Base-by-base conservation (phyloP, 2,888 invertebrate genomes). In the Phlogophora meticulosa region DNA sequence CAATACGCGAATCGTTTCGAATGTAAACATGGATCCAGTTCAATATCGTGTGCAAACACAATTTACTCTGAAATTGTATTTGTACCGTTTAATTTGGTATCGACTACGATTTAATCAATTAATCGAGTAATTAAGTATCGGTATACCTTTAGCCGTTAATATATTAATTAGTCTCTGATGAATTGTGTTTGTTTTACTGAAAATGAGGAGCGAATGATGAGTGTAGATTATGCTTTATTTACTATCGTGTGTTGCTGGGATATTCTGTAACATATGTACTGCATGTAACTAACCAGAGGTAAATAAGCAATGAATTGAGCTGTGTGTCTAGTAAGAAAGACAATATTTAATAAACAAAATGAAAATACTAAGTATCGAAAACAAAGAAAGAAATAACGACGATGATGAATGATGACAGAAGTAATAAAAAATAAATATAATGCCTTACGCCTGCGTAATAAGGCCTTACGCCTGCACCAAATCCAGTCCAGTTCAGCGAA, bases 51-150 rank as follows among this genome's bases (percentile, higher is more conserved):
- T 56, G 87, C 86, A 92, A 92, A 92, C 85, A 90, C 90, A 89
- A 92, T 91, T 92, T 90, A 76, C 81, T 64, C 66, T 75, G 84
- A 90, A 91, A 92, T 91, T 86, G 88, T 90, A 90, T 92, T 91
- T 91, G 88, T 89, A 89, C 85, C 89, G 89, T 81, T 83, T 88
- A 90, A 91, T 89, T 90, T 84, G 85, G 84, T 85, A 89, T 85
- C 89, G 85, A 88, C 85, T 88, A 86, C 87, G 80, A 86, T 87
- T 87, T 85, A 90, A 90, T 89, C 87, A 87, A 88, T 90, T 91
- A 91, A 88, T 81, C 86, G 83, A 83, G 86, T 91, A 92, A 92
- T 81, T 81, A 80, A 80, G 80, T 82, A 84, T 85, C 85, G 82
- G 73, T 76, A 78, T 82, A 82, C 83, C 81, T 83, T 81, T 72